Percentiles rank a stretch among this genome's conserved stretches.
phyloP scores from a whole-genome alignment of 2,888 invertebrate genomes.

The Strigamia transsilvanica region DNA sequence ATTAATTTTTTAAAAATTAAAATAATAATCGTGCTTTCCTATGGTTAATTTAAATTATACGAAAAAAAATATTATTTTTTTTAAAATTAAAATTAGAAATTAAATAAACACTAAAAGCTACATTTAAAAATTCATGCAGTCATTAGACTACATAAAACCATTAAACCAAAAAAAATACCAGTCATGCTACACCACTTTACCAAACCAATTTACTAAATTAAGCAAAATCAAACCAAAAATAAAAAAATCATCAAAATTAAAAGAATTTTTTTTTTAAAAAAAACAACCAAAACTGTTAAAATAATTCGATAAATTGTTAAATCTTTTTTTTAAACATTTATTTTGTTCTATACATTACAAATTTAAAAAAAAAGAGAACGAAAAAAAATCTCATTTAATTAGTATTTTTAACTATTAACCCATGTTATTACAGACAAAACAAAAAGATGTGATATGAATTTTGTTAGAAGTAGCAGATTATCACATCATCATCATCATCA shows the following conservation, averaged over 20 bases:
- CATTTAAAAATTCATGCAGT: conserved; percentile 14
- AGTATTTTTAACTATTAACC: conserved; percentile 10
- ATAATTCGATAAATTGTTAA: conserved; percentile 11
- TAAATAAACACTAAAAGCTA: conserved; percentile 16
- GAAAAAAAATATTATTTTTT: background rate
- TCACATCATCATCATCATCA: background rate
- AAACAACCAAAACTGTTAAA: background rate
- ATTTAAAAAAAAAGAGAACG: background rate
- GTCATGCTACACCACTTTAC: conserved; percentile 14
- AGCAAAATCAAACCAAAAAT: background rate
- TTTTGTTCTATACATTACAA: background rate
- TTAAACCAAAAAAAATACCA: background rate
- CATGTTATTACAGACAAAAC: background rate
- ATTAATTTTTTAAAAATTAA: background rate
- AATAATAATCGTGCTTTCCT: background rate
- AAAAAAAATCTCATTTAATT: conserved; percentile 3
- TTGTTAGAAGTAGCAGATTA: conserved; percentile 23
- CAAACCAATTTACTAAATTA: background rate
- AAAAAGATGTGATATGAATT: background rate
- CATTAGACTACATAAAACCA: conserved; percentile 20
- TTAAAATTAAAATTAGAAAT: background rate
- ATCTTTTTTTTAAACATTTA: background rate
- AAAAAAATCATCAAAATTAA: background rate
- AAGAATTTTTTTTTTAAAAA: background rate
- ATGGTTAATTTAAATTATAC: background rate